A percentile compares a stretch with the other conserved stretches of the same genome.
phyloP scores from a whole-genome alignment of 2,113 vertebrate species.

The Tricholaema leucomelas region DNA sequence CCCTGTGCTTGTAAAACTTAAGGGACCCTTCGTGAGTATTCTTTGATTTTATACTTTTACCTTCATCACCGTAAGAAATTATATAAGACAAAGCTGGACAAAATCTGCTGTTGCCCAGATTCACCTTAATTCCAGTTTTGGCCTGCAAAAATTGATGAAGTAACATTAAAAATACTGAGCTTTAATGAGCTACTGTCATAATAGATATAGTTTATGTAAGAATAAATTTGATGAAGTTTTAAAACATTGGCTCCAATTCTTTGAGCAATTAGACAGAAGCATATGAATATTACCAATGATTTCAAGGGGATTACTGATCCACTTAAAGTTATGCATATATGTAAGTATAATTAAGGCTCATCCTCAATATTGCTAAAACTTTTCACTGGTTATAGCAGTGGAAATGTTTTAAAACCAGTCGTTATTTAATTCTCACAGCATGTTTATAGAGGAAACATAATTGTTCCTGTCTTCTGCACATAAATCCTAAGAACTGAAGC shows the following conservation, averaged over 20 bases:
- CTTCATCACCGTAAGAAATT: background rate
- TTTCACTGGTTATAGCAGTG: background rate
- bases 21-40: too few species aligned
- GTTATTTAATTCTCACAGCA: conserved; percentile 41
- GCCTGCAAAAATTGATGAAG: background rate
- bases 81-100: background rate
- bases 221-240: background rate
- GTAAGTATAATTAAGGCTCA: background rate
- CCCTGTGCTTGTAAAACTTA: too few species aligned
- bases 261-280: conserved; percentile 28
- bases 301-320: conserved; percentile 29
- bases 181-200: background rate
- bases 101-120: background rate
- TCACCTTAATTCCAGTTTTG: background rate
- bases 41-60: too few species aligned
- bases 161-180: background rate
- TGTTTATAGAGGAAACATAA: conserved; percentile 3
- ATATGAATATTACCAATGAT: conserved; percentile 10
- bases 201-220: background rate
- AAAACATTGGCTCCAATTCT: background rate
- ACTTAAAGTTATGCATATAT: conserved; percentile 16
- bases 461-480: background rate
- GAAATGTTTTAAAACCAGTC: conserved; percentile 9
- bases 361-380: background rate
- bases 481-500: background rate